Evolutionary conservation across 2,113 vertebrate genomes (phyloP), one percentile per base, ranked within the genome.

Genomic region (Zeus faber): DNA sequence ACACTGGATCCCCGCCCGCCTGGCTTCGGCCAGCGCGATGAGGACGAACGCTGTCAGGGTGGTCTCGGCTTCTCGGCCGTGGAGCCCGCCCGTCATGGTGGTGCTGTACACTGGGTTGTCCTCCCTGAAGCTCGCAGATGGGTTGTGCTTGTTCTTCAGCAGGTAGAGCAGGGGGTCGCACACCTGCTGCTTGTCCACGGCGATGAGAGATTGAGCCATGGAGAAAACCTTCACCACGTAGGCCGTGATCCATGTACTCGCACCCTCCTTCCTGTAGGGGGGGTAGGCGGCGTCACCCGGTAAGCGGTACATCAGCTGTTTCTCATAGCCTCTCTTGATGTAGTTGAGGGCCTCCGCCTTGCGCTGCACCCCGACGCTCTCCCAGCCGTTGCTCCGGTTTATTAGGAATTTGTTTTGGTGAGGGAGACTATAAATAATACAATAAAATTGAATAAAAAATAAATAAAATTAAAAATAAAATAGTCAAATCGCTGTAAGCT

Each of bases 151-250:
- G 57, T 94, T 77, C 25, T 85, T 71, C 70, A 93, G 80, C 27
- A 98, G 85, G 90, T 91, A 97, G n/a, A 89, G 87, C 22, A 96
- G 33, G 0, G 93, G 90, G 0, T 90, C 91, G 0, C 95, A 98
- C 45, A 96, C 24, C 16, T 92, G 87, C 1, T 85, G 14, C 0
- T 82, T 11, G 0, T 85, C 56, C 1, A 96, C 70, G 23, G 79
- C 49, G 0, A 83, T 51, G 49, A 94, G 25, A 4, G 74, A 79
- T 59, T 54, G 3, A 0, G 93, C 90, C 92, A 96, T 88, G 56
- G 94, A 65, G 46, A 97, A 96, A 41, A 98, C 91, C 73, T 97
- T 98, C 53, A 91, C 91, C 53, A 97, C 94, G 0, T 92, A 98
- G 3, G 94, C 94, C 0, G 95, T 97, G 79, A 98, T 69, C 96